These are phyloP conservation scores for Thera obeliscata DNA, from an alignment of 2,888 invertebrate genomes.

Conservation along the genomic window DNA sequence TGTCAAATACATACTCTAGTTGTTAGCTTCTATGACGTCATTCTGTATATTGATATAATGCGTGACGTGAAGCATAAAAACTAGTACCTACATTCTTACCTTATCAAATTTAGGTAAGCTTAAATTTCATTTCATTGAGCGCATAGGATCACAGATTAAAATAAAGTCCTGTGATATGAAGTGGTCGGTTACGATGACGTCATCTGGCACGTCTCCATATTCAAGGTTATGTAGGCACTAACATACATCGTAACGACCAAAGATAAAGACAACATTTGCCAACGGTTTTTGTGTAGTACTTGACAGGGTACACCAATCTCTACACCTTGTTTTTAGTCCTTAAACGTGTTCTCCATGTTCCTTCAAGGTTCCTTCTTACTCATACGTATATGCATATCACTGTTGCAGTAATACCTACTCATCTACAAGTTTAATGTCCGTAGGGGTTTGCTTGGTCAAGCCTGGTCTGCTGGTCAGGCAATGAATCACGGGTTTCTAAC, in stretches of 20 bases:
- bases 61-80: too few relatives aligned
- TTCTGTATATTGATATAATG: conserved; percentile 11
- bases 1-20: conserved; percentile 39
- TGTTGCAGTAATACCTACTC: too few relatives aligned
- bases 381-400: too few relatives aligned
- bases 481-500: conserved; percentile 47
- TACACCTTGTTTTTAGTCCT: not conserved
- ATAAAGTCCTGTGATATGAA: conserved; percentile 32
- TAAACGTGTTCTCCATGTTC: too few relatives aligned
- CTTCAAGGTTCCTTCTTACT: too few relatives aligned
- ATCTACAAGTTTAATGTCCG: too few relatives aligned
- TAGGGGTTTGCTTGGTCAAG: conserved; percentile 7
- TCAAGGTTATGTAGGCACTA: conserved; percentile 50
- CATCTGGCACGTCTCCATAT: conserved; percentile 48
- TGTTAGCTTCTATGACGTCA: conserved; percentile 28
- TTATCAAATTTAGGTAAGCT: too few relatives aligned
- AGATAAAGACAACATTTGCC: conserved; percentile 47
- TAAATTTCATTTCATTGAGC: too few relatives aligned
- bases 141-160: not conserved
- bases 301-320: not conserved
- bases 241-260: conserved; percentile 24
- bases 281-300: conserved; percentile 14
- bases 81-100: too few relatives aligned
- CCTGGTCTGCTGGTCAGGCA: conserved; percentile 10
- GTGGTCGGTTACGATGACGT: conserved; percentile 52